These are phyloP conservation scores for Eucidaris tribuloides DNA, from an alignment of 35 echinoderm and acorn worm genomes.

Conservation along the genomic window DNA sequence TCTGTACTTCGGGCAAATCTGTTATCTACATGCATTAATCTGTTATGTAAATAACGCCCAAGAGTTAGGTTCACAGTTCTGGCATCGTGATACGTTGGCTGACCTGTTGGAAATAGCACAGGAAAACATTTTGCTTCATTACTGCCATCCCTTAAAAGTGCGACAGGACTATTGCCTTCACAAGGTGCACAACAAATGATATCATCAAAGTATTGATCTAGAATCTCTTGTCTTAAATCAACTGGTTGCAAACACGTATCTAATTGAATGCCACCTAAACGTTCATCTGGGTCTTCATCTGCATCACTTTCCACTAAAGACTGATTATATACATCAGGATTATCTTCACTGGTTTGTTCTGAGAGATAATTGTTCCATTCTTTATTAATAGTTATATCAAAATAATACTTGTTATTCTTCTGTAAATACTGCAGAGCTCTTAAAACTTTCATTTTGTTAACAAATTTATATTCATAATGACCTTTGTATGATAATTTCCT, in stretches of 20 bases:
- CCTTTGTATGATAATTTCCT: constrained; percentile 60
- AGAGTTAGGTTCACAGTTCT: constrained; percentile 36
- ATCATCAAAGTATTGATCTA: constrained; percentile 57
- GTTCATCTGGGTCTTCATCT: constrained; percentile 5
- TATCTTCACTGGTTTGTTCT: constrained; percentile 31
- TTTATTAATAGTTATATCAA: constrained; percentile 15
- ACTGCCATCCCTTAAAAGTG: constrained; percentile 17
- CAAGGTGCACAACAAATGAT: constrained; percentile 59
- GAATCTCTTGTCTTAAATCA: constrained; percentile 37
- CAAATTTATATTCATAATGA: constrained; percentile 58
- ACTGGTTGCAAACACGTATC: constrained; percentile 61
- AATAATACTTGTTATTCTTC: constrained; percentile 32
- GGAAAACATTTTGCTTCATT: constrained; percentile 51
- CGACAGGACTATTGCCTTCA: constrained; percentile 72
- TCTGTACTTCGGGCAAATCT: constrained; percentile 70
- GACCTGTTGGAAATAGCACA: background rate
- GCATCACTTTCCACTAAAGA: too few relatives aligned
- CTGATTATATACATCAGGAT: constrained; percentile 18
- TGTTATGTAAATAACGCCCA: constrained; percentile 28
- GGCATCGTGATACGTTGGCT: constrained; percentile 30
- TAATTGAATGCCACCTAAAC: background rate
- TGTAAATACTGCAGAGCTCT: constrained; percentile 44
- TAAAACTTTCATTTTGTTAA: constrained; percentile 36
- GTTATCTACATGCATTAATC: constrained; percentile 53
- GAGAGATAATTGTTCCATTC: constrained; percentile 18